Evolutionary conservation across 2,888 invertebrate genomes (phyloP).

Genomic region (Drosophila helvetica): DNA sequence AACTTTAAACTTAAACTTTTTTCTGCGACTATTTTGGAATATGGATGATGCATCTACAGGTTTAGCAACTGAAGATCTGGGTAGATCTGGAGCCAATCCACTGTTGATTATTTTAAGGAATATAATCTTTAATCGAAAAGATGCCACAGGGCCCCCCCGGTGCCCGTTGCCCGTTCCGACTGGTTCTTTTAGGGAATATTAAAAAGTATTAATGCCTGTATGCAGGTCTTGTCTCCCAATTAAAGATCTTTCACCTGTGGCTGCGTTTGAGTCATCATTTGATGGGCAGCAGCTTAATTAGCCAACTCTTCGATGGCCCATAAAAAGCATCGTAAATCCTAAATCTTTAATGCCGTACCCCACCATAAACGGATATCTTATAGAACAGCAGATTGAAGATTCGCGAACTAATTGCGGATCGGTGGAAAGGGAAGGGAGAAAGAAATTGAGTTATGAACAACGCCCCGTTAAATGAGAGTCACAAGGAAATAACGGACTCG

Average conservation of each 20-base stretch:
- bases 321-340: constrained; percentile 26
- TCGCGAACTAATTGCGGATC: constrained; percentile 26
- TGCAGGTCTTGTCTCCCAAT: background rate
- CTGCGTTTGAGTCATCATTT: constrained; percentile 22
- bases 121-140: too few species aligned
- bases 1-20: too few species aligned
- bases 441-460: constrained; percentile 40
- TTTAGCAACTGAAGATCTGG: too few species aligned
- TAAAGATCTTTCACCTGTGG: background rate
- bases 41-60: too few species aligned
- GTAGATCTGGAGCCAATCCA: too few species aligned
- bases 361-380: constrained; percentile 28
- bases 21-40: too few species aligned
- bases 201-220: too few species aligned
- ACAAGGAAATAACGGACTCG: constrained; percentile 5
- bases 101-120: too few species aligned
- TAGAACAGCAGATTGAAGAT: constrained; percentile 10
- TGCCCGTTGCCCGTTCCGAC: background rate
- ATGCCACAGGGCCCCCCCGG: too few species aligned
- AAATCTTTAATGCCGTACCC: constrained; percentile 27
- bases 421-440: constrained; percentile 3
- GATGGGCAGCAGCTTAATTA: constrained; percentile 18
- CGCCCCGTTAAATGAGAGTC: background rate
- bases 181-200: background rate
- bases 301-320: constrained; percentile 23